Conservation (phyloP, 1,140 invertebrate species). For the Scylla paramamosain region DNA sequence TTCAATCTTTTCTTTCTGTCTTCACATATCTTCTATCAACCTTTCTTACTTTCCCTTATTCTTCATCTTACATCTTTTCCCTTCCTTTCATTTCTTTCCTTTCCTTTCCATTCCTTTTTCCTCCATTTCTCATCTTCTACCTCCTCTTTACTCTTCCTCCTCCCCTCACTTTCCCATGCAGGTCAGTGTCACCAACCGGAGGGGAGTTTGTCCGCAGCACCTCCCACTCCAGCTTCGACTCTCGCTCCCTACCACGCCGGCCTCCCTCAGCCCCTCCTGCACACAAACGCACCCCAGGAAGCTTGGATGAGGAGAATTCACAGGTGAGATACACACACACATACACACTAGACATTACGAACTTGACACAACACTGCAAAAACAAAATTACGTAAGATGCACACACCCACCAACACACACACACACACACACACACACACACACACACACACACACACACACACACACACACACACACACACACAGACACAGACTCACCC, state of each 20-base stretch:
- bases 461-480: slow-evolving; percentile 11
- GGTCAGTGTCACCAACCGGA: slow-evolving; percentile 79
- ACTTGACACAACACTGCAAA: too few relatives aligned
- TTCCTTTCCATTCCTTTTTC: too few relatives aligned
- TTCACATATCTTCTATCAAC: too few relatives aligned
- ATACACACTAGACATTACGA: too few relatives aligned
- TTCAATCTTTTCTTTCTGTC: too few relatives aligned
- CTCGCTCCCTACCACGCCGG: slow-evolving; percentile 86
- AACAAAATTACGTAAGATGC: too few relatives aligned
- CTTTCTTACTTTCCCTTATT: too few relatives aligned
- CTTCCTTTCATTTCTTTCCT: too few relatives aligned
- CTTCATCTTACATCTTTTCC: too few relatives aligned
- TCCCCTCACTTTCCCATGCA: background rate
- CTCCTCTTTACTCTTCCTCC: background rate
- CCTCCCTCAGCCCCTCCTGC: slow-evolving; percentile 69
- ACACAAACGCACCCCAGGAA: slow-evolving; percentile 55
- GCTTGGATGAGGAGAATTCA: slow-evolving; percentile 71
- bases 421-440: too few relatives aligned
- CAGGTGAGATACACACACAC: slow-evolving; percentile 50
- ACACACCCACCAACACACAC: too few relatives aligned
- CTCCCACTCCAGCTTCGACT: slow-evolving; percentile 89
- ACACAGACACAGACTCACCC: too few relatives aligned
- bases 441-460: background rate
- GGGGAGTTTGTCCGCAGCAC: slow-evolving; percentile 86
- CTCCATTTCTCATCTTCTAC: background rate